phyloP scores from a whole-genome alignment of 2,113 vertebrate genomes.

The Stegastes partitus region DNA sequence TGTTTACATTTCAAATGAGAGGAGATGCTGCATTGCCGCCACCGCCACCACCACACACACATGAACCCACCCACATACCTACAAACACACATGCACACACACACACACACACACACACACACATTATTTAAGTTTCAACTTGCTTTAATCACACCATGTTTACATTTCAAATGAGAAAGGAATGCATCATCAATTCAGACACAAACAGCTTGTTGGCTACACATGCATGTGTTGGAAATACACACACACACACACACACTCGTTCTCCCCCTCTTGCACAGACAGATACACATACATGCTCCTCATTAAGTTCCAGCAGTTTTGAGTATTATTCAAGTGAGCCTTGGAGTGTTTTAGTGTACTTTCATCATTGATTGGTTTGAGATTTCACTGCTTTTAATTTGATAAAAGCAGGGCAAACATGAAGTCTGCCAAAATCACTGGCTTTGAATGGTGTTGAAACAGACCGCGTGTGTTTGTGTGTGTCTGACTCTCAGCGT shows the following conservation, averaged over 20 bases:
- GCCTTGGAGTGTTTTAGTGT: constrained; percentile 49
- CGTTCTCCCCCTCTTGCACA: not conserved
- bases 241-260: constrained; percentile 24
- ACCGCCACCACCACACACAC: constrained; percentile 9
- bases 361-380: constrained; percentile 65
- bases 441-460: constrained; percentile 52
- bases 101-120: not conserved
- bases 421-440: constrained; percentile 51
- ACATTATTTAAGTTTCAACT: constrained; percentile 51
- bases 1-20: constrained; percentile 79
- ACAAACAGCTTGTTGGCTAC: not conserved
- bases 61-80: constrained; percentile 15
- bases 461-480: constrained; percentile 24
- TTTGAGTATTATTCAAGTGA: constrained; percentile 59
- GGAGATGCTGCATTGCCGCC: constrained; percentile 51
- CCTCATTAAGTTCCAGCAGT: constrained; percentile 51
- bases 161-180: constrained; percentile 64
- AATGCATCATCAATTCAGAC: constrained; percentile 17
- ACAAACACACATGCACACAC: constrained; percentile 1
- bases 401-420: constrained; percentile 55
- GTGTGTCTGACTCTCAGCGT: constrained; percentile 39
- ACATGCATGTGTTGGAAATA: not conserved
- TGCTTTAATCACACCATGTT: constrained; percentile 63
- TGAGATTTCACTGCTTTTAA: constrained; percentile 61
- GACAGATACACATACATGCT: constrained; percentile 4